Evolutionary conservation across 2,797 vertebrate species (phyloP), one percentile per base, ranked within the genome.

Genomic region (Chaenodraco wilsoni): DNA sequence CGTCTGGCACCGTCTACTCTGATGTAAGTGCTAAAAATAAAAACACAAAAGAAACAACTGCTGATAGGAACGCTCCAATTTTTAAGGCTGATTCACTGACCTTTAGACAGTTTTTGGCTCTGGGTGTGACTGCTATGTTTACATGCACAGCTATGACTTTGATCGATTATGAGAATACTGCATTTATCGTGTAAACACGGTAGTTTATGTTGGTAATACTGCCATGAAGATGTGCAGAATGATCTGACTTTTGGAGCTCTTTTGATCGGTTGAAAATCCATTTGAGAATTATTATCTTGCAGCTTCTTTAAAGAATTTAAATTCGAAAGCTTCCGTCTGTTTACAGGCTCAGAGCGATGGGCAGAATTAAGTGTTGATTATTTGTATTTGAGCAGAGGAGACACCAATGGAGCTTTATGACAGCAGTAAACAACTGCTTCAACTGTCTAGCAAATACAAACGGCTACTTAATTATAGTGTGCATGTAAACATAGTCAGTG

Each of bases 31-130:
- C 94, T 94, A 85, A 90, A 83, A 84, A 52, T 7, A 45, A 71
- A 84, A 82, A 81, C 62, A 79, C 33, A 73, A 84, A 37, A 73
- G 61, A 63, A 89, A 77, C 77, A 71, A 80, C 72, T 78, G 79
- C 45, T 37, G 68, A 71, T 66, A 82, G 44, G 70, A 72, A 87
- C 74, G 85, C 74, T 89, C 65, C 69, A 79, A 63, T 76, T 90
- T 73, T 92, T 92, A 93, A 94, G 92, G 93, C 93, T 83, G 86
- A 87, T 86, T 90, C 81, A 86, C 87, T 76, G 87, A 91, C 87
- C 87, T 77, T 74, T 74, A 57, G 77, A 88, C 82, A 69, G 73
- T 67, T 81, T 89, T 89, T 84, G 84, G 82, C 80, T 87, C 84
- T 58, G 62, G 44, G 67, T 70, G 37, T 70, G 82, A 69, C 17